These are phyloP conservation scores for Agriopis marginaria DNA, from an alignment of 2,888 invertebrate genomes.

Conservation along the genomic window DNA sequence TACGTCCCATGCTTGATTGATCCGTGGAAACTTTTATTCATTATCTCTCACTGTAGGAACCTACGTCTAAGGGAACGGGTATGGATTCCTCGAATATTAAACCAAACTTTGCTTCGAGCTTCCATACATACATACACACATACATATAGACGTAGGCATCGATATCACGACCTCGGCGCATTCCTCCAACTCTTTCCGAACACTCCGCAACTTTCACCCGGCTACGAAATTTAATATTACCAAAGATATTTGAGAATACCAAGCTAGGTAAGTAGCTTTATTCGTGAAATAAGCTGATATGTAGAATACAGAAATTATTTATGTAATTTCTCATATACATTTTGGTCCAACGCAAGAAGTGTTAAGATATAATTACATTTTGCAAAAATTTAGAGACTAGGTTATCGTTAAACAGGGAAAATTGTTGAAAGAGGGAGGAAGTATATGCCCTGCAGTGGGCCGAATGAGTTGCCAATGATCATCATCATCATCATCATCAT, in stretches of 20 bases:
- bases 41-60: not conserved
- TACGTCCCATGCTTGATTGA: not conserved
- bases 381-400: too few species aligned
- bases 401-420: too few species aligned
- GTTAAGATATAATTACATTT: too few species aligned
- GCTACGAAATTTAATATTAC: not conserved
- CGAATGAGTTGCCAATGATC: too few species aligned
- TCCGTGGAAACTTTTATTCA: not conserved
- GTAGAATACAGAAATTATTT: not conserved
- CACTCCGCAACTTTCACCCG: not conserved
- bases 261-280: not conserved
- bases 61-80: not conserved
- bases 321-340: too few species aligned
- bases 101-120: conserved; percentile 2
- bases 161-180: not conserved
- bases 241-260: not conserved
- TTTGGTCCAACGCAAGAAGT: too few species aligned
- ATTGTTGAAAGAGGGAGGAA: too few species aligned
- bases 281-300: not conserved
- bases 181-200: not conserved
- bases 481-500: too few species aligned
- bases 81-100: conserved; percentile 20
- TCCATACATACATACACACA: not conserved
- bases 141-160: not conserved
- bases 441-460: too few species aligned